phyloP scores from a whole-genome alignment of 2,888 invertebrate genomes.

The Cantharis nigra region DNA sequence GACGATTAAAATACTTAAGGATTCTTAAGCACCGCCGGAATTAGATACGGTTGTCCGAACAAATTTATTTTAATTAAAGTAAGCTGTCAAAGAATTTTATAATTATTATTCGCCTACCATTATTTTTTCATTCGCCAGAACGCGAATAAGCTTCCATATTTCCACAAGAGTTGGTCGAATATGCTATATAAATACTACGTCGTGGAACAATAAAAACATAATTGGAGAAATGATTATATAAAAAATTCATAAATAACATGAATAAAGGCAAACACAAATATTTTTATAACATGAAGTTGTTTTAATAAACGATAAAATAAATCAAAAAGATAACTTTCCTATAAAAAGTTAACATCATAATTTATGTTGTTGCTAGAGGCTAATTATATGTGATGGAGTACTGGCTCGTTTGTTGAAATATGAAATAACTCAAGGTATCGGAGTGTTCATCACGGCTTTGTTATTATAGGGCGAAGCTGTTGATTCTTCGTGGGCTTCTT shows the following conservation, averaged over 20 bases:
- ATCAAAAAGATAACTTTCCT: conserved; percentile 52
- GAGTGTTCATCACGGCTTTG: conserved; percentile 47
- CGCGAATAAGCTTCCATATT: not conserved
- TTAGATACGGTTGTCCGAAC: conserved; percentile 36
- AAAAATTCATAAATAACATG: conserved; percentile 10
- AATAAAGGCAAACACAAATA: conserved; percentile 16
- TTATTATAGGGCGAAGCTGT: conserved; percentile 45
- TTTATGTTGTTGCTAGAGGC: conserved; percentile 54
- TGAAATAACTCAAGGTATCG: conserved; percentile 52
- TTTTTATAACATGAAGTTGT: conserved; percentile 9
- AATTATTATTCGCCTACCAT: conserved; percentile 27
- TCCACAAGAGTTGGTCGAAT: not conserved
- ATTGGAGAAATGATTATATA: not conserved
- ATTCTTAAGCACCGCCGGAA: conserved; percentile 32
- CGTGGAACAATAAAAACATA: not conserved
- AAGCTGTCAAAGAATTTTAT: conserved; percentile 34
- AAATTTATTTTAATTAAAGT: conserved; percentile 41
- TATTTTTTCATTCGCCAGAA: not conserved
- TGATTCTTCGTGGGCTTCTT: conserved; percentile 28
- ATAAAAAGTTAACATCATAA: conserved; percentile 56
- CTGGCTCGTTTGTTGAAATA: conserved; percentile 55
- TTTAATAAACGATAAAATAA: conserved; percentile 42
- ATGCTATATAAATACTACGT: not conserved
- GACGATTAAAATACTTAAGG: not conserved
- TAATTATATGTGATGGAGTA: conserved; percentile 55